Base-by-base conservation (phyloP, 2,113 vertebrate genomes). In the Lutjanus erythropterus region DNA sequence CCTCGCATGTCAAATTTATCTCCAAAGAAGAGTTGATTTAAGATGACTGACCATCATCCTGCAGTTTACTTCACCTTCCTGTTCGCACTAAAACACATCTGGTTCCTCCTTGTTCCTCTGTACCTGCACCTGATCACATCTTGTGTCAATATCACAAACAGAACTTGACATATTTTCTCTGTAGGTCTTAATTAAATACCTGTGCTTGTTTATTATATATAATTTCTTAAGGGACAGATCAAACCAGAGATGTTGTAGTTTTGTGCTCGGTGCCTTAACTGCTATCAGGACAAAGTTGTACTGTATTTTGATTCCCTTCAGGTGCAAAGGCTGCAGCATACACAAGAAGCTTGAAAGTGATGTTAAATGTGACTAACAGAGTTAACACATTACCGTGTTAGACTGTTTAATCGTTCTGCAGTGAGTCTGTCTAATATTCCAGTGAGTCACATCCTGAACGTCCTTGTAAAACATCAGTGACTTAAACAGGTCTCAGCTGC, bases 401-500 rank as follows among this genome's bases (percentile, higher is more conserved):
- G 37, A 50, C 55, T 39, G 37, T 5, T 58, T 41, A 42, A 56
- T 50, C 25, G 31, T 3, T 56, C 29, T 71, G 59, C 33, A 9
- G 46, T 33, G 10, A 33, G 33, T 23, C 55, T 68, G 75, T 83
- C 61, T 31, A 70, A 75, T 67, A 16, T 42, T 42, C 3, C 39
- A 42, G 29, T 68, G 60, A 78, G 37, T 81, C 71, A 78, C 27
- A 23, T n/a, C n/a, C 46, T 50, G 27, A 64, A 9, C 12, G 5
- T 69, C 61, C 21, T 44, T 41, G 15, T 37, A 39, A 74, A 71
- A 61, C 64, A 62, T 39, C 39, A 31, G 7, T 35, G 23, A 52
- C 62, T 65, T 15, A 21, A 80, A 55, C 9, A 23, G 37, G 33
- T 71, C 37, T 47, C 11, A 18, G n/a, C 44, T 47, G 25, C 50